Evolutionary conservation across 2,888 invertebrate species (phyloP), one percentile per base, ranked within the genome.

Genomic region (Nemotelus pantherinus): DNA sequence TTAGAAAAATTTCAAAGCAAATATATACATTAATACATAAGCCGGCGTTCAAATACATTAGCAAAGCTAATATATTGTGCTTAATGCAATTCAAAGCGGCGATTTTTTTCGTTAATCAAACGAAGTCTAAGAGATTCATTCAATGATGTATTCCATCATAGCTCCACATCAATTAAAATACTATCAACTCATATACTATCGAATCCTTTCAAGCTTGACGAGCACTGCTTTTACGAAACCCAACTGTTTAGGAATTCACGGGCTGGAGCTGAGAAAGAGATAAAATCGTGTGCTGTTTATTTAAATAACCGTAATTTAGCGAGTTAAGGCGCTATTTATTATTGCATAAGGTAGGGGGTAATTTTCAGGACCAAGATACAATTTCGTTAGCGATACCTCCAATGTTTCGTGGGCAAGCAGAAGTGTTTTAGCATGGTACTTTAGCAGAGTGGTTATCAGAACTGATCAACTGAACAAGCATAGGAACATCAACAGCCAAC

Each of bases 251-350:
- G 39, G 41, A 72, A 47, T 44, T 45, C 44, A 41, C 60, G 41
- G 5, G n/a, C 10, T 63, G 63, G 71, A 77, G 74, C 71, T 65
- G 72, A 63, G 78, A 83, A 81, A 83, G 60, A 74, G 60, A 74
- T 74, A 84, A 84, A 85, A 85, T 85, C 85, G 85, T 85, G 85
- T 84, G 85, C 85, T 85, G 84, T 85, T 85, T 85, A 85, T 85
- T 85, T 84, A 85, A 85, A 85, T 85, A 84, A 85, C 85, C 84
- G 84, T 85, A 85, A 85, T 85, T 85, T 85, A 82, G 79, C 80
- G 77, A 79, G 79, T 76, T 78, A 80, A 81, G 83, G 82, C 81
- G 82, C 81, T 83, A 83, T 84, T 83, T 84, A 83, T 84, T 84
- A 83, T 82, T 81, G 80, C 80, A 79, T 77, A 79, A 76, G 77